Base-by-base conservation (phyloP, 2,888 invertebrate species). In the Sesia apiformis region DNA sequence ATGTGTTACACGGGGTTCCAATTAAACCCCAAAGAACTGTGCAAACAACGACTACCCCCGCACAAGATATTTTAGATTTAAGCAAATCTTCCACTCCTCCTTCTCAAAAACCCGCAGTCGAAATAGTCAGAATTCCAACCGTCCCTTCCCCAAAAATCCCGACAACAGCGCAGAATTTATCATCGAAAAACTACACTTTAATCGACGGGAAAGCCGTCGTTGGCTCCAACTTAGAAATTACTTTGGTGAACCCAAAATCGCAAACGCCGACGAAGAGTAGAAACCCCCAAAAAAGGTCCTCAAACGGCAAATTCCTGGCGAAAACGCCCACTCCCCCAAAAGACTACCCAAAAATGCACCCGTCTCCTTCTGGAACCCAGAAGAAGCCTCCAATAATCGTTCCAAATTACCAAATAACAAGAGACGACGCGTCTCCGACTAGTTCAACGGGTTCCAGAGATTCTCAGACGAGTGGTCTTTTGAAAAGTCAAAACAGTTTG, bases 201-300 rank as follows among this genome's bases (percentile, higher is more conserved):
- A 59, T 85, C 0, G 87, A 88, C 40, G 87, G 86, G 0, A 87
- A 87, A 58, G 78, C 81, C 0, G 76, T 84, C 0, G 84, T 93
- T 41, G 92, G 93, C 0, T 92, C 93, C 0, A 94, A 94, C 69
- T 73, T 94, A 54, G 94, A 94, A 70, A 94, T 94, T 39, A 94
- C 94, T 0, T 71, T 94, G 58, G 94, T 94, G 0, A 91, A 88
- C 56, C 90, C 91, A 0, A 77, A 73, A 74, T 72, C 72, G 0
- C 76, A 72, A 51, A 81, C 75, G 3, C 81, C 78, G 0, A 61
- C 66, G 0, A 81, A 80, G 3, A 74, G 73, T 3, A 61, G 86
- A 39, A 66, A 74, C 0, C 80, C 85, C 0, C 91, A 91, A 49
- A 92, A 91, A 53, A 69, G 92, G 8, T 82, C 90, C 0, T 83